A percentile compares a stretch with the other conserved stretches of the same genome.
phyloP scores from a whole-genome alignment of 2,113 vertebrate genomes.

The Oncorhynchus clarkii region DNA sequence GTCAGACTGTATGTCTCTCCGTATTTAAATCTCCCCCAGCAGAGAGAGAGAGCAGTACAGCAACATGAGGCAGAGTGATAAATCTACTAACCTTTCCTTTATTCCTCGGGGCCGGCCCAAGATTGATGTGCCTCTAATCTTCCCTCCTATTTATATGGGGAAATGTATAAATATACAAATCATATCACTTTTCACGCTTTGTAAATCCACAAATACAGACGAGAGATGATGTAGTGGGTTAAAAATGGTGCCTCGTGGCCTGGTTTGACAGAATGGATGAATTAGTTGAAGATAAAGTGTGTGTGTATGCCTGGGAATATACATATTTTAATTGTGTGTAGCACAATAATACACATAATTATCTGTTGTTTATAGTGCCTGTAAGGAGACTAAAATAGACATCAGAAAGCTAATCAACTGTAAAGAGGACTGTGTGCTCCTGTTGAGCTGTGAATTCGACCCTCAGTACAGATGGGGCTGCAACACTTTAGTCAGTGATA shows the following conservation, averaged over 20 bases:
- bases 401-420: no score
- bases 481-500: no score
- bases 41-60: no score
- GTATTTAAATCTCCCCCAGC: slow-evolving; percentile 67
- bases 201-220: slow-evolving; percentile 53
- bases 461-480: no score
- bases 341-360: background rate
- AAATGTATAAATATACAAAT: slow-evolving; percentile 66
- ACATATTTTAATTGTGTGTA: background rate
- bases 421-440: no score
- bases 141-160: slow-evolving; percentile 64
- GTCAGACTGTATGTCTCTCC: slow-evolving; percentile 51
- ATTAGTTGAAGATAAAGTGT: no score
- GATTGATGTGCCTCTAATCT: slow-evolving; percentile 74
- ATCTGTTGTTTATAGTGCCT: background rate
- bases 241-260: slow-evolving; percentile 43
- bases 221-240: slow-evolving; percentile 41
- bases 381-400: background rate
- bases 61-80: slow-evolving; percentile 67
- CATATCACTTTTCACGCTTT: slow-evolving; percentile 65
- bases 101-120: slow-evolving; percentile 63
- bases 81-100: slow-evolving; percentile 74
- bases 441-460: no score
- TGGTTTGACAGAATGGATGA: slow-evolving; percentile 30
- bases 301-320: background rate